Percentiles rank a stretch among this genome's conserved stretches.
phyloP scores from a whole-genome alignment of 1,140 invertebrate species.

The Ericerus pela region DNA sequence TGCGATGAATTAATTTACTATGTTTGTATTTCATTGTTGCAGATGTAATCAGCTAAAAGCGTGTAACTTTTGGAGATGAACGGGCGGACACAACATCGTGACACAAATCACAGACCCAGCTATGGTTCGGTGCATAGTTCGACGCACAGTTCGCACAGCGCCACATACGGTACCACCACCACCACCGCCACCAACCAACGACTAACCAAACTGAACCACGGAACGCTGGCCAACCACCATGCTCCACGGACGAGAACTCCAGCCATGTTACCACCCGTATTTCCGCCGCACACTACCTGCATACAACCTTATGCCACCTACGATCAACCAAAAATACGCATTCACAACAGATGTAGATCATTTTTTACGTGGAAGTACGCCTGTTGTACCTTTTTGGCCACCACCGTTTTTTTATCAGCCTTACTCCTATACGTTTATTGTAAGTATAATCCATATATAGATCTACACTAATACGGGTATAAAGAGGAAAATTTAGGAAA shows the following conservation, averaged over 20 bases:
- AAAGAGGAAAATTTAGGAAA: too few relatives aligned
- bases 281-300: conserved; percentile 48
- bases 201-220: not conserved
- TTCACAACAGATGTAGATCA: conserved; percentile 81
- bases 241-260: conserved; percentile 29
- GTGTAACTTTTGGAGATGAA: too few relatives aligned
- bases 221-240: not conserved
- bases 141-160: conserved; percentile 3
- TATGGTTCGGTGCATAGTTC: conserved; percentile 6
- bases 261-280: conserved; percentile 64
- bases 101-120: conserved; percentile 1
- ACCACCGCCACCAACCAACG: conserved; percentile 4
- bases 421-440: conserved; percentile 89
- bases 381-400: conserved; percentile 74
- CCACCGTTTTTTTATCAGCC: conserved; percentile 71
- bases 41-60: too few relatives aligned
- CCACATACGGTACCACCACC: too few relatives aligned
- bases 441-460: conserved; percentile 51
- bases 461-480: too few relatives aligned
- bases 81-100: not conserved
- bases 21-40: too few relatives aligned
- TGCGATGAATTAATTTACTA: too few relatives aligned
- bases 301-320: conserved; percentile 63
- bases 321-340: conserved; percentile 80
- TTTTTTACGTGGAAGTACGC: conserved; percentile 90